phyloP scores from a whole-genome alignment of 2,797 vertebrate species.

The Pipistrellus pipistrellus region DNA sequence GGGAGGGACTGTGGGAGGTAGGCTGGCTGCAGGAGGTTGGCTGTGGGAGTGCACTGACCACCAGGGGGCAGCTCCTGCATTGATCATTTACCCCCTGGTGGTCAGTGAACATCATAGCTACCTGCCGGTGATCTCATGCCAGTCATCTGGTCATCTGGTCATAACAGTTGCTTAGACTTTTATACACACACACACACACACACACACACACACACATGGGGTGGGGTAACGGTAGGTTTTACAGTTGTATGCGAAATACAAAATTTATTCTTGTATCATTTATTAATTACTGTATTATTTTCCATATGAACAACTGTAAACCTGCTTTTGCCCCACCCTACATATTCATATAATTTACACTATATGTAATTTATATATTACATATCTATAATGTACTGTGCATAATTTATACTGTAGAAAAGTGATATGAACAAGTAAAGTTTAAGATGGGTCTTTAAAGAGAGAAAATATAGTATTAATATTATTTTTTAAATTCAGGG shows the following conservation, averaged over 20 bases:
- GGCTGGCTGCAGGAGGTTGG: too few relatives aligned
- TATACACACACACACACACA: not conserved
- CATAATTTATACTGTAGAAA: not conserved
- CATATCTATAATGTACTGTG: not conserved
- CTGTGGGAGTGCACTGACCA: too few relatives aligned
- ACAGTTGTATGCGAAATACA: not conserved
- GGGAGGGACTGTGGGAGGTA: too few relatives aligned
- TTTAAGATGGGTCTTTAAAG: conserved; percentile 29
- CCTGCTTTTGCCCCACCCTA: not conserved
- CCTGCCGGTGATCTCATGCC: too few relatives aligned
- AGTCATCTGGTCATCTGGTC: too few relatives aligned
- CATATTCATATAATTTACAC: not conserved
- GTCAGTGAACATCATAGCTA: too few relatives aligned
- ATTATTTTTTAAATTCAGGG: conserved; percentile 43
- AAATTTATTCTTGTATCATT: not conserved
- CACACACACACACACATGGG: fast-evolving
- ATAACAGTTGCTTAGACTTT: too few relatives aligned
- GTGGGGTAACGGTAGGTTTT: not conserved
- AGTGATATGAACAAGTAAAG: not conserved
- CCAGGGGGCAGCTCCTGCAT: too few relatives aligned
- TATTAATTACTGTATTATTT: not conserved
- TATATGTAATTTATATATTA: not conserved
- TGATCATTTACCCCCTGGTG: too few relatives aligned
- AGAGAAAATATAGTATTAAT: not conserved
- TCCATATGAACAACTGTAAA: not conserved